A percentile compares a stretch with the other conserved stretches of the same genome.
phyloP scores from a whole-genome alignment of 1,140 invertebrate species.

The Yoshiicerus persimilis region DNA sequence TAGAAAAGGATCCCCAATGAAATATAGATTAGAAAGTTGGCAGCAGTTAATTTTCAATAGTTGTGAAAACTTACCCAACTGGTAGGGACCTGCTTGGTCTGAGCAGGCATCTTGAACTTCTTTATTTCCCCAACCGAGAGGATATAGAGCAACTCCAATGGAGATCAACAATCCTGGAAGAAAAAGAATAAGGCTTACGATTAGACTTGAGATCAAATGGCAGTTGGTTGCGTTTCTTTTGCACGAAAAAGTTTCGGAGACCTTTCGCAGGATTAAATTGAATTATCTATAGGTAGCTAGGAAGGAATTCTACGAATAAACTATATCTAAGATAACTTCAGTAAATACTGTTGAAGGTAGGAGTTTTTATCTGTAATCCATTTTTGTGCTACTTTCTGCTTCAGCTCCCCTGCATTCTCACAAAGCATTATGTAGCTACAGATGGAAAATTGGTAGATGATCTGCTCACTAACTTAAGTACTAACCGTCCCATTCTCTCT shows the following conservation, averaged over 20 bases:
- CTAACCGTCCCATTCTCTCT: not conserved
- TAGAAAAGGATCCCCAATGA: too few species aligned
- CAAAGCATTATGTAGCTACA: too few species aligned
- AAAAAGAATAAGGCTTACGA: slow-evolving; percentile 24
- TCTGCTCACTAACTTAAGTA: not conserved
- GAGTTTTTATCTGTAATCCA: not conserved
- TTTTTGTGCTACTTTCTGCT: not conserved
- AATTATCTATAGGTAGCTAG: not conserved
- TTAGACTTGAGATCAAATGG: not conserved
- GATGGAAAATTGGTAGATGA: not conserved
- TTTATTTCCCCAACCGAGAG: slow-evolving; percentile 68
- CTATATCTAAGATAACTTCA: not conserved
- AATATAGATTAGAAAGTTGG: too few species aligned
- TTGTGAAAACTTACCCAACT: slow-evolving; percentile 61
- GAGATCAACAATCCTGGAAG: slow-evolving; percentile 65
- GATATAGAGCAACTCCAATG: slow-evolving; percentile 65
- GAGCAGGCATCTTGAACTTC: slow-evolving; percentile 70
- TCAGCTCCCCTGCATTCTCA: not conserved
- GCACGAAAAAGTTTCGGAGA: not conserved
- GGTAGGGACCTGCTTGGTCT: slow-evolving; percentile 62
- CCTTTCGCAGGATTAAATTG: not conserved
- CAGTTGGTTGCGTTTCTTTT: not conserved
- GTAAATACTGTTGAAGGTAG: not conserved
- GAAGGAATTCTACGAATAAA: not conserved
- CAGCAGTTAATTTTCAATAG: not conserved